Percentiles rank a stretch among this genome's conserved stretches.
phyloP scores from a whole-genome alignment of 37 sponge, comb jelly and placozoan genomes.

The Beroe forskalii region DNA sequence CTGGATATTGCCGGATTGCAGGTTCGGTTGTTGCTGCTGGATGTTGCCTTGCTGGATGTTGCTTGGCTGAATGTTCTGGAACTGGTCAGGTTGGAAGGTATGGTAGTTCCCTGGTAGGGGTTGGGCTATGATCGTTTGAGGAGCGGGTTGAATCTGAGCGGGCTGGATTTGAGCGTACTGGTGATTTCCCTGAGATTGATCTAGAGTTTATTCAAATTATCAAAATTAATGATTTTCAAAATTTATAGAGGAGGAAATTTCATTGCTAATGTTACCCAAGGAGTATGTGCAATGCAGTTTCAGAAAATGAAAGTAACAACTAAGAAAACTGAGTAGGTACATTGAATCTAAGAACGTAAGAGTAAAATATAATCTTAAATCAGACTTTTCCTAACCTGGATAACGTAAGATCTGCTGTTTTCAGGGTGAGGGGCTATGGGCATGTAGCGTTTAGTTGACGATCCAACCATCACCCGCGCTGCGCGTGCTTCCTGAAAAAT shows the following conservation, averaged over 20 bases:
- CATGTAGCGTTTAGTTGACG: conserved; percentile 43
- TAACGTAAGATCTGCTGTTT: neutral
- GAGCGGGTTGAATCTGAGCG: neutral
- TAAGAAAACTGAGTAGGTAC: no score
- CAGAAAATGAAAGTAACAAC: no score
- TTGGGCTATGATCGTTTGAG: conserved; percentile 37
- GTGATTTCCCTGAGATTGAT: neutral
- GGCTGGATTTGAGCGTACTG: conserved; percentile 36
- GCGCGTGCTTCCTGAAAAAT: conserved; percentile 17
- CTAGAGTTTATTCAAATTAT: no score
- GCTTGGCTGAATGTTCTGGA: conserved; percentile 22
- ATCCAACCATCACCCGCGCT: conserved; percentile 34
- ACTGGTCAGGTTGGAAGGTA: conserved; percentile 3
- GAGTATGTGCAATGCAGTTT: no score
- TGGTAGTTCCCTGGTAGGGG: neutral
- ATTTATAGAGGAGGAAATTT: no score
- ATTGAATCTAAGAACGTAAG: no score
- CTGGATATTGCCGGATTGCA: neutral
- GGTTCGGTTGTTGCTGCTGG: neutral
- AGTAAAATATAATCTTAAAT: no score
- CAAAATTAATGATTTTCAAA: no score
- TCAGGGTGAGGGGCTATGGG: conserved; percentile 45
- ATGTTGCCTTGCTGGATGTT: neutral
- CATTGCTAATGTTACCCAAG: no score
- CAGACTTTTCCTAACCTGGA: neutral